phyloP scores from a whole-genome alignment of 2,797 vertebrate species.

The Cheirogaleus major region DNA sequence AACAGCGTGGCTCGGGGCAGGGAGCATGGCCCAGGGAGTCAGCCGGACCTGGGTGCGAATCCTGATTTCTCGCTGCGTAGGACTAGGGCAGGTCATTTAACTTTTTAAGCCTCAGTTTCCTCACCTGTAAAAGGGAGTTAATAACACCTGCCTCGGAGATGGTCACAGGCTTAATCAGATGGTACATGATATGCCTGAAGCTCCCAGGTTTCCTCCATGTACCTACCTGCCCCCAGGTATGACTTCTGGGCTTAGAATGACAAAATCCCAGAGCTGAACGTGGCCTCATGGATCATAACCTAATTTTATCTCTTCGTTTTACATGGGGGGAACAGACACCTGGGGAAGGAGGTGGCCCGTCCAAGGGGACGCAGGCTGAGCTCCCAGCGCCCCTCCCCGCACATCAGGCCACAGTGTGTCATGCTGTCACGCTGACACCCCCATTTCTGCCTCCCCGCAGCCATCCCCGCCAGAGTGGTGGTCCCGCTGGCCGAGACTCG shows the following conservation, averaged over 20 bases:
- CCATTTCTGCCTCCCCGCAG: slow-evolving; percentile 60
- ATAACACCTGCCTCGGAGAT: background rate
- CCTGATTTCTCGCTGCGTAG: background rate
- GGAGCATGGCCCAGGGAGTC: too few species aligned
- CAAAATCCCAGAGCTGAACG: background rate
- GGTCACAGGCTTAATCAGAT: background rate
- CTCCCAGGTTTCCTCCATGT: background rate
- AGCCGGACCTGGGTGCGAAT: background rate
- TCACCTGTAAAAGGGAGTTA: background rate
- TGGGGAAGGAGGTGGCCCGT: background rate
- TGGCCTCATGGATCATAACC: background rate
- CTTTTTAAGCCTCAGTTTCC: background rate
- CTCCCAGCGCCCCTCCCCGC: fast-evolving
- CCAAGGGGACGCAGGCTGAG: background rate
- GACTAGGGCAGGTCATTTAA: background rate
- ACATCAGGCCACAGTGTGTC: fast-evolving
- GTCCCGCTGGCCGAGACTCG: slow-evolving; percentile 86
- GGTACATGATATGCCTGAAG: background rate
- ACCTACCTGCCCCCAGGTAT: background rate
- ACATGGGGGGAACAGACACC: background rate
- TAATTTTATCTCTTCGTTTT: background rate
- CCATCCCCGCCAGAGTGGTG: slow-evolving; percentile 87
- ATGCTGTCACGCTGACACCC: fast-evolving
- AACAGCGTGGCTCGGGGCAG: fast-evolving
- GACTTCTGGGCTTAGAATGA: background rate